Evolutionary conservation across 2,113 vertebrate genomes (phyloP), one percentile per base, ranked within the genome.

Genomic region (Telmatochromis brichardi): DNA sequence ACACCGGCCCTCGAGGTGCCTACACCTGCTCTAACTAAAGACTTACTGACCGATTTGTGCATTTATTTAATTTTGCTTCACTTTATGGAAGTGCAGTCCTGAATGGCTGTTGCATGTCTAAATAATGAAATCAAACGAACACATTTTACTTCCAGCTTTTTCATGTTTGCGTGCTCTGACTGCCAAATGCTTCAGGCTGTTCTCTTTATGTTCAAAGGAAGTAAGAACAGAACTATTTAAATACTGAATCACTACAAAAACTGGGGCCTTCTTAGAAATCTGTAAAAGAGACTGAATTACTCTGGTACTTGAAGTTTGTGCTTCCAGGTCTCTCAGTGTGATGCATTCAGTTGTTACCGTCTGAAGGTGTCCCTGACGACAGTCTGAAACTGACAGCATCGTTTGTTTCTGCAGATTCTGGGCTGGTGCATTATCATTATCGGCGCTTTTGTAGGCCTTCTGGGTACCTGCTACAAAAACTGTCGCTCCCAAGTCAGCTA

Each of bases 401-500:
- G 14, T 53, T 14, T 65, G 6, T 15, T 68, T 13, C 4, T 84
- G 68, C 86, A 97, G 97, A 96, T 97, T 60, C 87, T 97, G 23
- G 97, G 96, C 55, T 97, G 96, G 96, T 83, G 84, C 19, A 84
- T 97, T 40, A 93, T 97, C 80, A 96, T 96, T 15, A 58, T 86
- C 4, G 26, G 93, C 1, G 85, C 89, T 2, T 2, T 89, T 5
- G n/a, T 82, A 0, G 94, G 86, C 2, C 92, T 97, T 50, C 19
- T 94, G 7, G 93, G 94, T 2, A 94, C 95, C 42, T 97, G 97
- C 89, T 96, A 65, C 81, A 95, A 58, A 6, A 96, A 96, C 91
- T 97, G 96, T 58, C 93, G 94, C 68, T 97, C 97, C 73, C 80
- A 95, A 79, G 96, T 97, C 58, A 97, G 97, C 93, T 97, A 92